Evolutionary conservation across 2,888 invertebrate species (phyloP).

Genomic region (Agrotis segetum): DNA sequence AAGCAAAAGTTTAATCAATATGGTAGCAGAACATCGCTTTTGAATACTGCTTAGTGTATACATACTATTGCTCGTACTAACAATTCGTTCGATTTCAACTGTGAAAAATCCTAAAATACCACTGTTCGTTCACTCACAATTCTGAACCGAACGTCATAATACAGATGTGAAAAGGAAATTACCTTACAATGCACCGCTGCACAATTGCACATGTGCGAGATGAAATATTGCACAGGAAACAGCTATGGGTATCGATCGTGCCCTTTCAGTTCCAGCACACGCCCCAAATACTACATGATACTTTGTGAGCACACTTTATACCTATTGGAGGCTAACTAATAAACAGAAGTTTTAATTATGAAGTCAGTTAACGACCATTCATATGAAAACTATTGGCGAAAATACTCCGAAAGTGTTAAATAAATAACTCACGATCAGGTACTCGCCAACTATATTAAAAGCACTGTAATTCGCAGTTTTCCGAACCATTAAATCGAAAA

Average conservation of each 20-base stretch:
- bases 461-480: conserved; percentile 21
- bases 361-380: not conserved
- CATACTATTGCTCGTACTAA: no score
- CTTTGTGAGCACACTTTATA: conserved; percentile 37
- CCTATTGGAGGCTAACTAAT: not conserved
- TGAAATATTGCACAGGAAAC: conserved; percentile 58
- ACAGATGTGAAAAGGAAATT: conserved; percentile 53
- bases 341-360: not conserved
- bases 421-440: conserved; percentile 7
- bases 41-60: no score
- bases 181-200: conserved; percentile 29
- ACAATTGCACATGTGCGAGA: conserved; percentile 32
- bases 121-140: conserved; percentile 10
- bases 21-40: no score
- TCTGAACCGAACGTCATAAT: conserved; percentile 11
- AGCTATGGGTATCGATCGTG: conserved; percentile 59
- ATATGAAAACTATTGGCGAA: conserved; percentile 4
- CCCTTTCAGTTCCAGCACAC: conserved; percentile 27
- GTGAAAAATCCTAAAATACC: not conserved
- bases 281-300: conserved; percentile 31
- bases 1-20: no score
- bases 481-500: conserved; percentile 38
- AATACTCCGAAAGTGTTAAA: not conserved
- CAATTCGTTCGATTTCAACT: not conserved
- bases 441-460: conserved; percentile 15